These are phyloP conservation scores for Coenonympha arcania DNA, from an alignment of 2,888 invertebrate genomes.

Conservation along the genomic window DNA sequence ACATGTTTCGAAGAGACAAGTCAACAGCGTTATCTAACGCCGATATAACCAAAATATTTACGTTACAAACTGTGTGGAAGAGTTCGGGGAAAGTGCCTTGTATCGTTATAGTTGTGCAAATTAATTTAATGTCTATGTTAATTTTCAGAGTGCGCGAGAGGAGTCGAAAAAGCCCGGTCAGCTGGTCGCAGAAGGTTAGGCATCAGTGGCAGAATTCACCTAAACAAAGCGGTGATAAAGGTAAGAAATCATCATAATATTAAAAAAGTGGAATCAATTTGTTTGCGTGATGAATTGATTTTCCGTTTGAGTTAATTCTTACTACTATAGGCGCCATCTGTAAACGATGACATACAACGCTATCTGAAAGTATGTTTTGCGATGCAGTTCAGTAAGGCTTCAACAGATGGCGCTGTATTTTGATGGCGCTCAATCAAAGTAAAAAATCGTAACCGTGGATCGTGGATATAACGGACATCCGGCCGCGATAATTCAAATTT, in stretches of 20 bases:
- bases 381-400: not conserved
- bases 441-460: too few species aligned
- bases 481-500: too few species aligned
- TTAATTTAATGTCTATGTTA: constrained; percentile 37
- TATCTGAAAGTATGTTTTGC: not conserved
- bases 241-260: constrained; percentile 34
- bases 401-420: constrained; percentile 14
- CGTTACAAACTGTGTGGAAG: constrained; percentile 37
- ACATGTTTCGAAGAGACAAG: constrained; percentile 43
- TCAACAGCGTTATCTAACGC: constrained; percentile 55
- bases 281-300: too few species aligned
- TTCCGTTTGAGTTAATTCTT: not conserved
- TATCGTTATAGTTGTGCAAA: not conserved
- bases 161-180: constrained; percentile 70
- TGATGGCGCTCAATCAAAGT: too few species aligned
- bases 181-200: constrained; percentile 78
- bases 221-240: constrained; percentile 50
- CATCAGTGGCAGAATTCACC: constrained; percentile 77
- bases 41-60: constrained; percentile 40
- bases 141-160: constrained; percentile 71
- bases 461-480: too few species aligned
- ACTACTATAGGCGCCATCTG: constrained; percentile 43
- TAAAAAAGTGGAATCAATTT: not conserved
- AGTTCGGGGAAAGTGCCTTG: constrained; percentile 28
- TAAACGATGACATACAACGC: constrained; percentile 11